phyloP scores from a whole-genome alignment of 1,140 invertebrate species.

The Thaumetopoea pityocampa region DNA sequence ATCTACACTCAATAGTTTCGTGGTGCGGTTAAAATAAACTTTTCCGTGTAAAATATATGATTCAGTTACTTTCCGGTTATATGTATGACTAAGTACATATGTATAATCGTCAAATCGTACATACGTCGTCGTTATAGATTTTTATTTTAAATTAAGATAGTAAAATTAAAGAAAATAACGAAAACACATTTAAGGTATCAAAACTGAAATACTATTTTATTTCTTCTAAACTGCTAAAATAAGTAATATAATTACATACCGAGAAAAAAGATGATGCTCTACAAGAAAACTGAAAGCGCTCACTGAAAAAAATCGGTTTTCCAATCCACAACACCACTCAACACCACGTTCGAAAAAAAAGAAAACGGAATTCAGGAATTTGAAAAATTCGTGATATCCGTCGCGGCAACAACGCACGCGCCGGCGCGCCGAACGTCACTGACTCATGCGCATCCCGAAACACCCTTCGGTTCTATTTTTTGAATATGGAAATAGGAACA shows the following conservation, averaged over 20 bases:
- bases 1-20: too few relatives aligned
- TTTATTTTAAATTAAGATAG: too few relatives aligned
- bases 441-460: conserved; percentile 60
- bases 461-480: conserved; percentile 68
- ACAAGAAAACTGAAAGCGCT: conserved; percentile 7
- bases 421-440: conserved; percentile 53
- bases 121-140: too few relatives aligned
- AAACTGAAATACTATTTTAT: too few relatives aligned
- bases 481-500: conserved; percentile 66
- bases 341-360: conserved; percentile 22
- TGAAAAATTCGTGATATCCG: conserved; percentile 15
- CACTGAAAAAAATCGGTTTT: conserved; percentile 9
- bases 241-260: conserved; percentile 7
- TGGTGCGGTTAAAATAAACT: too few relatives aligned
- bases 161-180: too few relatives aligned
- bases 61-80: too few relatives aligned
- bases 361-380: conserved; percentile 22
- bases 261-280: conserved; percentile 1
- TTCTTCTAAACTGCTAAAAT: too few relatives aligned
- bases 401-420: conserved; percentile 46
- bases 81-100: too few relatives aligned
- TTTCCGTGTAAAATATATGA: too few relatives aligned
- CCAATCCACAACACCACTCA: conserved; percentile 15
- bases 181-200: too few relatives aligned
- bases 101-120: too few relatives aligned